Evolutionary conservation across 2,888 invertebrate genomes (phyloP), one percentile per base, ranked within the genome.

Genomic region (Chymomyza fuscimana): DNA sequence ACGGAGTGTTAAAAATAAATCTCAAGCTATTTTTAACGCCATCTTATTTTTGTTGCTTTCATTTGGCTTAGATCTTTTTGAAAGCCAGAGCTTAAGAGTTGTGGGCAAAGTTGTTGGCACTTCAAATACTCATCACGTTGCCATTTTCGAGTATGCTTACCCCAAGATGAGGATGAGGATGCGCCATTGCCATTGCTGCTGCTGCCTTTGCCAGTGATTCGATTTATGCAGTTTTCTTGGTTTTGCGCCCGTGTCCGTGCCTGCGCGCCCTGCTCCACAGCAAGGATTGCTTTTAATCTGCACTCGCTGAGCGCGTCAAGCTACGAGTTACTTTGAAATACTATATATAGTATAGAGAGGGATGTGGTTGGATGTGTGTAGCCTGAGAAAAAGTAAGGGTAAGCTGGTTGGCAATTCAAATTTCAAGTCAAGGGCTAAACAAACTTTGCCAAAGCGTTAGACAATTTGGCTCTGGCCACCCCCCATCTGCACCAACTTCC

Each of bases 381-480:
- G 36, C 7, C 2, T 46, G 4, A 12, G 12, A 0, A 46, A 46
- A 12, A 12, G 40, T 12, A 46, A 46, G 40, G 19, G 58, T 25
- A 54, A 19, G 25, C 59, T 32, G 22, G 58, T 56, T 60, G 63
- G 67, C 65, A 78, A 73, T 80, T 80, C 70, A 72, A 81, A 86
- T 80, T 84, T 65, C 77, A 76, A 86, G 85, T 83, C 87, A 84
- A 83, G 83, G 76, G 76, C 87, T 83, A 80, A 86, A 84, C 82
- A 83, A 83, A 83, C 83, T 82, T 84, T 82, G 85, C 70, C 73
- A 16, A 15, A 59, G 6, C 60, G 32, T 61, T 61, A 22, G 16
- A 22, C 10, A 59, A 56, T 63, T 63, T 54, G 54, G 54, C 54
- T 54, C 32, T 32, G 7, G 54, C 16, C 54, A 15, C 1, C 0